A percentile compares a stretch with the other conserved stretches of the same genome.
Evolutionary conservation across 2,113 vertebrate species (phyloP).

Genomic region (Nothoprocta perdicaria): DNA sequence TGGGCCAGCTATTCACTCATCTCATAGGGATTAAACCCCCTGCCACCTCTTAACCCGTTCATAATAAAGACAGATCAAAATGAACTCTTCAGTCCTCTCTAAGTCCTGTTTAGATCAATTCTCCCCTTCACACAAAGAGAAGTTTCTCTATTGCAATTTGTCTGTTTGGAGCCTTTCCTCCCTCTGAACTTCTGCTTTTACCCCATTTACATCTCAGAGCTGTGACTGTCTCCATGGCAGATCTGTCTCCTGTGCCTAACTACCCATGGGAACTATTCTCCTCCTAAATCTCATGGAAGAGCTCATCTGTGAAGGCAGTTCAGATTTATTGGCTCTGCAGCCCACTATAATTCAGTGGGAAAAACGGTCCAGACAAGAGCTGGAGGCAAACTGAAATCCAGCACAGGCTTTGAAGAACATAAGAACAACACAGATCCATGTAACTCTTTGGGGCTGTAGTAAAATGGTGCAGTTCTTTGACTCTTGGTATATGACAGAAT

Average conservation of each 20-base stretch:
- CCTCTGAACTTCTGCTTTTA: not conserved
- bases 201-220: not conserved
- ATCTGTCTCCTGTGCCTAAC: not conserved
- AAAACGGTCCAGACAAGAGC: not conserved
- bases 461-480: not conserved
- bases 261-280: not conserved
- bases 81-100: fast-evolving
- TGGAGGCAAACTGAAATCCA: not conserved
- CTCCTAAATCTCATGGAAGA: not conserved
- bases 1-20: too few relatives aligned
- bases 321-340: not conserved
- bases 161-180: not conserved
- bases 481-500: not conserved
- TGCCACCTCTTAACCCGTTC: fast-evolving
- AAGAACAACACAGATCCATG: not conserved
- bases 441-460: not conserved
- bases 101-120: fast-evolving
- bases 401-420: not conserved
- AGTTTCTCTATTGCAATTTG: not conserved
- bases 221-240: fast-evolving
- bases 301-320: not conserved
- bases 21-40: not conserved
- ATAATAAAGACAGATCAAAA: not conserved
- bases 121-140: not conserved
- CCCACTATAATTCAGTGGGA: not conserved